Base-by-base conservation (phyloP, 2,113 vertebrate species). In the Lota lota region DNA sequence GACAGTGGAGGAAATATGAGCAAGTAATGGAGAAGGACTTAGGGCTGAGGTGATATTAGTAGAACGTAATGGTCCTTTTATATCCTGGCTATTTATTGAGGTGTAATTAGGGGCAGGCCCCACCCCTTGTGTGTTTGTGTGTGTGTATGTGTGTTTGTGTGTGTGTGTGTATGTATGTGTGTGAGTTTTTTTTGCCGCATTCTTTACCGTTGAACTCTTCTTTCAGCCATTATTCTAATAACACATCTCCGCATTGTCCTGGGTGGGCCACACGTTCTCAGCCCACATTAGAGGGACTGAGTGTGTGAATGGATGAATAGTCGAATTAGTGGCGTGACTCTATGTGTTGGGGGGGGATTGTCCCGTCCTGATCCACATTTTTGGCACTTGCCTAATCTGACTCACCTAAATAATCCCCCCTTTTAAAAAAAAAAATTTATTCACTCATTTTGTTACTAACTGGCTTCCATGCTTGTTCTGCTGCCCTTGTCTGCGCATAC, bases 261-360 rank as follows among this genome's bases (percentile, higher is more conserved):
- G 24, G 1, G 24, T 24, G 24, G 24, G 24, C 24, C 24, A 24
- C 24, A 24, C 24, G 24, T 24, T 24, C 24, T 4, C 24, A 4
- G 24, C 24, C 24, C 24, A 24, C 24, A 24, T 24, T 24, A 24
- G 24, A 24, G 24, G 24, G 24, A 4, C 24, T 4, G 4, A 4
- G 20, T 24, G 60, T 47, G 18, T 79, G 75, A 84, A 81, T 72
- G 78, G 75, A 72, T 83, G 76, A 83, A 66, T 82, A 64, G 47
- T 74, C 51, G 40, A 66, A 75, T 69, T 82, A 81, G 82, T 76
- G 70, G 70, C 79, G 83, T 70, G 82, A 76, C 56, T 79, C 4
- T 69, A 61, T 74, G 51, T 22, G 14, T 47, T 40, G 22, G 22
- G 50, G 10, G 53, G 5, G 36, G 40, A n/a, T 5, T 20, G 15